Conservation (phyloP, 2,888 invertebrate species). For the Tryphoninae sp. region DNA sequence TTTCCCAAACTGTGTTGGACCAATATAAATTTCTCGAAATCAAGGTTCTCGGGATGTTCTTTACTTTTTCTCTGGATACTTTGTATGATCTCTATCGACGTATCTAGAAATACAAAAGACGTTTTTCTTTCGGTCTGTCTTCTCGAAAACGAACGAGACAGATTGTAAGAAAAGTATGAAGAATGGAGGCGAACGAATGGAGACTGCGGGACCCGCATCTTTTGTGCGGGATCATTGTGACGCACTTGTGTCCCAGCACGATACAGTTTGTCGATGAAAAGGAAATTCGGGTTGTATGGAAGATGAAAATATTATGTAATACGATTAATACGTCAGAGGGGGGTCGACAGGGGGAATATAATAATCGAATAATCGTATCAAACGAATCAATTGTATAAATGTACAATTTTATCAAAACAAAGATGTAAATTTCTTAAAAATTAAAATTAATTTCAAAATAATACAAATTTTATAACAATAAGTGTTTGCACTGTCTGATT, state of each 20-base stretch:
- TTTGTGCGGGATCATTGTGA: slow-evolving; percentile 59
- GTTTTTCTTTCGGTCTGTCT: neutral
- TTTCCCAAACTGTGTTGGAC: neutral
- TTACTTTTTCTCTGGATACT: slow-evolving; percentile 4
- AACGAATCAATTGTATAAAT: too few species aligned
- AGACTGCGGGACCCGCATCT: slow-evolving; percentile 63
- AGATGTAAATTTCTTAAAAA: too few species aligned
- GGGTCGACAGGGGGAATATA: neutral
- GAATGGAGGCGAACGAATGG: neutral
- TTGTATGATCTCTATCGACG: neutral
- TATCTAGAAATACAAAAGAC: neutral
- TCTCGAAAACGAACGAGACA: slow-evolving; percentile 3
- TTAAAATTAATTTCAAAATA: too few species aligned
- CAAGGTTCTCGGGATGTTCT: neutral
- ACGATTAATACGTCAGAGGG: neutral
- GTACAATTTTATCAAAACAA: too few species aligned
- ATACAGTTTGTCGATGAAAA: neutral
- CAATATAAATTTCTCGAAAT: neutral
- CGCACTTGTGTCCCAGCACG: neutral
- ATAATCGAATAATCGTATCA: neutral
- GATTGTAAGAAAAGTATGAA: slow-evolving; percentile 12
- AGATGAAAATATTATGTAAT: slow-evolving; percentile 1
- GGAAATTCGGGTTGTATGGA: neutral
- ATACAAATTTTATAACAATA: neutral
- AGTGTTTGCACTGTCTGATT: neutral